phyloP scores from a whole-genome alignment of 2,797 vertebrate species.

The Todus mexicanus region DNA sequence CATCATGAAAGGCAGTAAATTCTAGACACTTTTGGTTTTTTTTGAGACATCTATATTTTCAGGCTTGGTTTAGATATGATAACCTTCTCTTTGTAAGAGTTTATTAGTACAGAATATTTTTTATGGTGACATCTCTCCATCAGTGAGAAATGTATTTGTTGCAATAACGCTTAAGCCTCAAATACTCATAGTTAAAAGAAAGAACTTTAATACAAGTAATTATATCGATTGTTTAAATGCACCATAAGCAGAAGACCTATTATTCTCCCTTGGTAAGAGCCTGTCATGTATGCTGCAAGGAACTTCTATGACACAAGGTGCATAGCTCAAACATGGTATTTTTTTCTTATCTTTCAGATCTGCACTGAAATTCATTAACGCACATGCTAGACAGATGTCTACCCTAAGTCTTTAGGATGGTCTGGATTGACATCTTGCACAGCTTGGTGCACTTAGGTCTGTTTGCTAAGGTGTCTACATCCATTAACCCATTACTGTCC shows the following conservation, averaged over 20 bases:
- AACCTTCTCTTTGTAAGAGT: not conserved
- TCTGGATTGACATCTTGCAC: not conserved
- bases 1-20: not conserved
- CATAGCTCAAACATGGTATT: not conserved
- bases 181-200: not conserved
- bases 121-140: not conserved
- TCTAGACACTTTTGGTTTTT: not conserved
- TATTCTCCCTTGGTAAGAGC: not conserved
- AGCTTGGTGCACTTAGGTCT: not conserved
- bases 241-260: not conserved
- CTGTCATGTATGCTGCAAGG: not conserved
- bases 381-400: too few relatives aligned
- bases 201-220: not conserved
- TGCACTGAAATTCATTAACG: not conserved
- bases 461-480: not conserved
- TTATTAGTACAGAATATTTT: not conserved
- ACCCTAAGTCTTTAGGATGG: not conserved
- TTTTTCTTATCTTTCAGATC: not conserved
- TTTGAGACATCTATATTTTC: not conserved
- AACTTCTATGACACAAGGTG: not conserved
- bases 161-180: not conserved
- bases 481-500: not conserved
- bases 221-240: not conserved
- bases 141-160: not conserved
- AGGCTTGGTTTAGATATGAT: not conserved